Evolutionary conservation across 1,140 invertebrate genomes (phyloP).

Genomic region (Drosophila bipectinata): DNA sequence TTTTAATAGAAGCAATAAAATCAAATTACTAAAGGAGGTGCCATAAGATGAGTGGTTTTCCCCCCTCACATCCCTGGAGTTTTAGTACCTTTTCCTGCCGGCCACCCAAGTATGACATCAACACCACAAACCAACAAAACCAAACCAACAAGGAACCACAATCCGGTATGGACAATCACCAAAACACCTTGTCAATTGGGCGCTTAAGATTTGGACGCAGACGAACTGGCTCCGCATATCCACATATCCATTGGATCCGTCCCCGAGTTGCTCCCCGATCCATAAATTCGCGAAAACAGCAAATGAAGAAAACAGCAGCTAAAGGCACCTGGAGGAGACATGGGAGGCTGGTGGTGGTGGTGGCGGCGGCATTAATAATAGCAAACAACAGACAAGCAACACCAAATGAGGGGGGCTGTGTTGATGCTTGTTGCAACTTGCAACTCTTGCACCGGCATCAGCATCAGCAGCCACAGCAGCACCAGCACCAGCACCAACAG

Average conservation of each 20-base stretch:
- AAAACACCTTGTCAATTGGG: slow-evolving; percentile 62
- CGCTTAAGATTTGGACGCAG: slow-evolving; percentile 58
- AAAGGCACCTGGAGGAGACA: slow-evolving; percentile 11
- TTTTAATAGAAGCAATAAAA: neutral
- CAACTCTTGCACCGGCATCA: slow-evolving; percentile 68
- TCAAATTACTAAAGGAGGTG: neutral
- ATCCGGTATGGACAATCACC: slow-evolving; percentile 49
- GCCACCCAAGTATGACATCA: slow-evolving; percentile 35
- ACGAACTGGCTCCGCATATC: slow-evolving; percentile 38
- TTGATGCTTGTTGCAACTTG: slow-evolving; percentile 60
- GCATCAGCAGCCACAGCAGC: slow-evolving; percentile 33
- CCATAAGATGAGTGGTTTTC: no score
- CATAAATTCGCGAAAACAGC: slow-evolving; percentile 71
- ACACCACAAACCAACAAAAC: slow-evolving; percentile 14
- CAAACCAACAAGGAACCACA: slow-evolving; percentile 36
- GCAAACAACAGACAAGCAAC: slow-evolving; percentile 71
- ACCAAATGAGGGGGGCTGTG: slow-evolving; percentile 73
- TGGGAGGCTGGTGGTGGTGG: slow-evolving; percentile 20
- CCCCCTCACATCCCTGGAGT: no score
- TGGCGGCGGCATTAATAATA: slow-evolving; percentile 72
- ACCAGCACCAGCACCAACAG: slow-evolving; percentile 24
- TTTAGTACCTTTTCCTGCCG: neutral
- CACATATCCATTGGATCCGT: neutral
- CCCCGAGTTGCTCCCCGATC: slow-evolving; percentile 54
- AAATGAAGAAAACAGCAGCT: slow-evolving; percentile 42